Percentiles rank a stretch among this genome's conserved stretches.
These are phyloP conservation scores for Nyctibius bracteatus DNA, from an alignment of 2,113 vertebrate species.

Conservation along the genomic window DNA sequence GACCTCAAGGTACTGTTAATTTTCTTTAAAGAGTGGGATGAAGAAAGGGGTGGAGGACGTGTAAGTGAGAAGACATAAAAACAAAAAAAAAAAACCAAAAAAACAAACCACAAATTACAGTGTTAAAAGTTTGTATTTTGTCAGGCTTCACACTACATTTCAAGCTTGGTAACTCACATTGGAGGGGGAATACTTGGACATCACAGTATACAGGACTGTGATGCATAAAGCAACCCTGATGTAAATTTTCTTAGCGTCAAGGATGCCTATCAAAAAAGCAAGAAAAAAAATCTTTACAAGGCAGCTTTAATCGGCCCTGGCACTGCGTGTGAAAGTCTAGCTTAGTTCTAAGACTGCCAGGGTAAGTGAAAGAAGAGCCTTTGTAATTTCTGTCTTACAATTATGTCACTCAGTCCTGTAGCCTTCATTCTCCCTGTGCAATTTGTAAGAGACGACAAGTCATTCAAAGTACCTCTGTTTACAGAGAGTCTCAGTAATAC, in stretches of 20 bases:
- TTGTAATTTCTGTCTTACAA: conserved; percentile 54
- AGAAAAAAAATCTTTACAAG: not conserved
- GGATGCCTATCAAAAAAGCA: not conserved
- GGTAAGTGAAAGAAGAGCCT: conserved; percentile 29
- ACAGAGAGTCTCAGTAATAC: conserved; percentile 45
- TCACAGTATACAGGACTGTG: not conserved
- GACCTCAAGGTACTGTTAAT: not conserved
- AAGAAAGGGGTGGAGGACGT: not conserved
- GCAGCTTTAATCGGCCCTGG: not conserved
- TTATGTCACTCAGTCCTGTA: conserved; percentile 34
- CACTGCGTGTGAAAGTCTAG: not conserved
- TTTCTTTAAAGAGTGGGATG: not conserved
- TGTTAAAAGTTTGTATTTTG: not conserved
- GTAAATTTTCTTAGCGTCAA: not conserved
- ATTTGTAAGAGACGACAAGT: conserved; percentile 52
- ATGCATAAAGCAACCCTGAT: not conserved
- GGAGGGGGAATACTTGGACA: not conserved
- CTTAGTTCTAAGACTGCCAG: conserved; percentile 14
- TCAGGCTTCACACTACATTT: not conserved
- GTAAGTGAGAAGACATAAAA: not conserved
- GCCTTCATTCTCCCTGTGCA: conserved; percentile 28
- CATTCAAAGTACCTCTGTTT: conserved; percentile 59
- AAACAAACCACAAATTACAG: not conserved
- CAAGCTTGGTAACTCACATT: not conserved
- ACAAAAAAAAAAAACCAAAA: not conserved